phyloP scores from a whole-genome alignment of 2,888 invertebrate genomes.

The Eupithecia insigniata region DNA sequence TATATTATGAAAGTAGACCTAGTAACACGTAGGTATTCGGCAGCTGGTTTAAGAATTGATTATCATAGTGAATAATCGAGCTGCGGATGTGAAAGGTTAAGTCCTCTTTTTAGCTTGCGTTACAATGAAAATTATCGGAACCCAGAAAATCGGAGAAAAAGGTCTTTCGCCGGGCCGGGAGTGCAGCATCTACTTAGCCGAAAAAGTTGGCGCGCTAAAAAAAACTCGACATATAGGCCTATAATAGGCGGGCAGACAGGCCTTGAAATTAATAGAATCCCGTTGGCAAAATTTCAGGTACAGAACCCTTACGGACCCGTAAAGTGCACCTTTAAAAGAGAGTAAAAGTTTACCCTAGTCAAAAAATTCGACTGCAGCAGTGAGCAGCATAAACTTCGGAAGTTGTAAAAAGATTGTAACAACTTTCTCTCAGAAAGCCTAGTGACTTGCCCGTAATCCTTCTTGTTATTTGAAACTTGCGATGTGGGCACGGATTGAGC shows the following conservation, averaged over 20 bases:
- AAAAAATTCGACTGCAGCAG: background rate
- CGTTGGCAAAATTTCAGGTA: background rate
- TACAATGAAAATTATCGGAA: too few species aligned
- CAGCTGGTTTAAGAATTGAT: too few species aligned
- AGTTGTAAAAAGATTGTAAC: constrained; percentile 25
- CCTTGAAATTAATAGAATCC: background rate
- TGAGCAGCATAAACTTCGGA: constrained; percentile 2
- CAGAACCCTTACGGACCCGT: background rate
- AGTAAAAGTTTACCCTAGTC: background rate
- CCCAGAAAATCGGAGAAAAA: background rate
- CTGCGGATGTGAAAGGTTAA: too few species aligned
- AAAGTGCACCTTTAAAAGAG: constrained; percentile 5
- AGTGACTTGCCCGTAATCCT: constrained; percentile 22
- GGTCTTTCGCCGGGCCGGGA: too few species aligned
- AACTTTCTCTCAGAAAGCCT: constrained; percentile 19
- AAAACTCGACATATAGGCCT: background rate
- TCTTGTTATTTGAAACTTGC: constrained; percentile 9
- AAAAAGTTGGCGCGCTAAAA: too few species aligned
- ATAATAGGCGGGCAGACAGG: background rate
- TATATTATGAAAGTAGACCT: too few species aligned
- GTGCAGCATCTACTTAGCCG: too few species aligned
- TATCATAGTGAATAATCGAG: too few species aligned
- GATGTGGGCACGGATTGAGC: background rate
- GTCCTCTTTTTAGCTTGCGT: too few species aligned
- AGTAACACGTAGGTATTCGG: too few species aligned